Percentiles rank a stretch among this genome's conserved stretches.
Conservation (phyloP, 2,888 invertebrate genomes). For the Ormyrus rosae region DNA sequence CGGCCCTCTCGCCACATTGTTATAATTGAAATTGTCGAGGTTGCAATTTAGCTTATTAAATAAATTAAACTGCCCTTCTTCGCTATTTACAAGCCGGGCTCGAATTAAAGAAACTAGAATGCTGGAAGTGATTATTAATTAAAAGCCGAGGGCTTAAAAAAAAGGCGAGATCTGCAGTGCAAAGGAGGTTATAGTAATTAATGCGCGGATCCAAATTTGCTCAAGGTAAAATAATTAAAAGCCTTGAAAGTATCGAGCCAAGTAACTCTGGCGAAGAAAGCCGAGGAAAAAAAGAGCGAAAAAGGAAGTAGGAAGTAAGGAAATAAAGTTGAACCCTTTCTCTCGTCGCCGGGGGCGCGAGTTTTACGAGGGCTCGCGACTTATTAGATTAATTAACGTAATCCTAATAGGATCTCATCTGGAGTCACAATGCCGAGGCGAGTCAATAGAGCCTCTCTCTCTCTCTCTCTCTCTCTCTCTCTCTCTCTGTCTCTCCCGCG, state of each 20-base stretch:
- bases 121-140: no score
- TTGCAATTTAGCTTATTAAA: no score
- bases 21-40: no score
- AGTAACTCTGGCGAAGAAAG: not conserved
- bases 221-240: constrained; percentile 18
- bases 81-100: no score
- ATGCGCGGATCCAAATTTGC: constrained; percentile 1
- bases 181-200: not conserved
- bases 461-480: constrained; percentile 3
- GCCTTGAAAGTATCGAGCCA: constrained; percentile 16
- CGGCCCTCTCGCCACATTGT: not conserved
- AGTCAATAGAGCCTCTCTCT: constrained; percentile 57
- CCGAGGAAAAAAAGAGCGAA: constrained; percentile 8
- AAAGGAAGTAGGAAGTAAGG: constrained; percentile 28
- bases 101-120: no score
- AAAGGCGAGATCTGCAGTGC: not conserved
- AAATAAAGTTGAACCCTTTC: constrained; percentile 50
- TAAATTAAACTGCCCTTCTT: no score
- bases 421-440: constrained; percentile 67
- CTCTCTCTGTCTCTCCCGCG: constrained; percentile 2
- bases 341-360: constrained; percentile 33
- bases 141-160: not conserved
- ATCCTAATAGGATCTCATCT: constrained; percentile 73
- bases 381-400: constrained; percentile 73
- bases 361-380: constrained; percentile 56